phyloP scores from a whole-genome alignment of 2,113 vertebrate species.

The Ptyas mucosa region DNA sequence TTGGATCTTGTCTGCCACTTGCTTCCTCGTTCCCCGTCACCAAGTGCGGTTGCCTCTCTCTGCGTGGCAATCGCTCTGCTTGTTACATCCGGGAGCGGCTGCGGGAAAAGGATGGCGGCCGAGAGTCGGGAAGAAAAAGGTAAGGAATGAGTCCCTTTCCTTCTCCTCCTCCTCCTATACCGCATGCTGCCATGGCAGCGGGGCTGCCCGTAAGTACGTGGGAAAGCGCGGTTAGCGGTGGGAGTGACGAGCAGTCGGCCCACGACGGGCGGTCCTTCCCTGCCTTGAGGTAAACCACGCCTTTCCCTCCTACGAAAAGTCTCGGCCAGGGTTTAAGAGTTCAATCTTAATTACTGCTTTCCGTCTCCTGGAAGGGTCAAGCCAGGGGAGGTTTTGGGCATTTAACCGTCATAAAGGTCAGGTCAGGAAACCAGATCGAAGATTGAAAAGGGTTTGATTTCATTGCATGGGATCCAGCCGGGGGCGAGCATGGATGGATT shows the following conservation, averaged over 20 bases:
- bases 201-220: background rate
- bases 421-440: background rate
- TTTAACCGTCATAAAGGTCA: background rate
- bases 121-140: conserved; percentile 85
- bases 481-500: background rate
- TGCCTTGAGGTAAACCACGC: background rate
- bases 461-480: background rate
- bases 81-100: conserved; percentile 31
- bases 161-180: background rate
- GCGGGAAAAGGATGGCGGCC: conserved; percentile 70
- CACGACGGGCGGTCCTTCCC: background rate
- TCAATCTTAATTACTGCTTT: background rate
- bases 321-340: background rate
- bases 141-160: conserved; percentile 9
- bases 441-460: background rate
- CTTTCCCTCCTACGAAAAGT: background rate
- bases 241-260: background rate
- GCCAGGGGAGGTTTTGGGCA: background rate
- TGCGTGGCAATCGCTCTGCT: background rate
- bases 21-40: background rate
- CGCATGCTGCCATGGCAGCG: background rate
- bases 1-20: too few relatives aligned
- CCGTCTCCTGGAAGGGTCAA: background rate
- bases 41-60: background rate
- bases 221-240: background rate